A percentile compares a stretch with the other conserved stretches of the same genome.
These are phyloP conservation scores for Autographa pulchrina DNA, from an alignment of 2,888 invertebrate genomes.

Conservation along the genomic window DNA sequence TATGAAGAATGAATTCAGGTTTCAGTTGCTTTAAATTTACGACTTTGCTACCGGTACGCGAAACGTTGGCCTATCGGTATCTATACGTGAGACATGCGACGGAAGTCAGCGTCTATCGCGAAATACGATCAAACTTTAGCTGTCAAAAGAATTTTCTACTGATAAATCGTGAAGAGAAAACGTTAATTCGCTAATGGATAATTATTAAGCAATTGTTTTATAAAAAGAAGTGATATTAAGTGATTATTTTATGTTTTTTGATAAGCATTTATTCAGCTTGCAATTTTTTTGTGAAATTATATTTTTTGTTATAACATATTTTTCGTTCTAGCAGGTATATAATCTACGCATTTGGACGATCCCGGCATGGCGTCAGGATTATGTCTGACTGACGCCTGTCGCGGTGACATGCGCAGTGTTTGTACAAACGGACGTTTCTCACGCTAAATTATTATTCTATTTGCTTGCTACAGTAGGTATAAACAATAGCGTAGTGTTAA, in stretches of 20 bases:
- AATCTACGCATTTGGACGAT: neutral
- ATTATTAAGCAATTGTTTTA: neutral
- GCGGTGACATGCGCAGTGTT: slow-evolving; percentile 1
- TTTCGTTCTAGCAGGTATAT: neutral
- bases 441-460: slow-evolving; percentile 4
- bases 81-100: neutral
- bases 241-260: neutral
- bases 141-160: slow-evolving; percentile 2
- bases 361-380: neutral
- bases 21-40: neutral
- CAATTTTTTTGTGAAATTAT: neutral
- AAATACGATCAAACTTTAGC: slow-evolving; percentile 1
- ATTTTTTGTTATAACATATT: neutral
- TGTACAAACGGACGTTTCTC: slow-evolving; percentile 2
- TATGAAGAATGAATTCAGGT: neutral
- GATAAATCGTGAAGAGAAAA: neutral
- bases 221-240: neutral
- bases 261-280: neutral
- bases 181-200: slow-evolving; percentile 2
- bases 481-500: neutral
- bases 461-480: neutral
- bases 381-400: slow-evolving; percentile 4
- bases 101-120: neutral
- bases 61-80: neutral
- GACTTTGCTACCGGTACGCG: neutral